Conservation (phyloP, 1,140 invertebrate species). For the Drepana arcuata region DNA sequence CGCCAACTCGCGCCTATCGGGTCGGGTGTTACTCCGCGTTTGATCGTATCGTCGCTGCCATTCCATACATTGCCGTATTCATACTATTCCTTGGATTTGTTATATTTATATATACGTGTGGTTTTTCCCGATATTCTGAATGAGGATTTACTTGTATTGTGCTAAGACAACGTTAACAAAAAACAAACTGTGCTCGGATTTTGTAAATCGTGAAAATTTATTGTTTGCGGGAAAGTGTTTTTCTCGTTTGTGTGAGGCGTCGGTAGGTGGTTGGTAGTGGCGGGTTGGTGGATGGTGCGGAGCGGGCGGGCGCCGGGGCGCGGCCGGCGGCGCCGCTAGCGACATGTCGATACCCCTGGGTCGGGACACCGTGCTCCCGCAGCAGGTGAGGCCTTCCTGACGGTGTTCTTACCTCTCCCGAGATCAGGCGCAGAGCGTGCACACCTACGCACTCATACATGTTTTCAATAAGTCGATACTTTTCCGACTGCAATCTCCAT, state of each 20-base stretch:
- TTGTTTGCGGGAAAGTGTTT: constrained; percentile 51
- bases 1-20: constrained; percentile 43
- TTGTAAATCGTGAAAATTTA: constrained; percentile 21
- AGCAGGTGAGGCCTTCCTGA: constrained; percentile 48
- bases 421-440: constrained; percentile 11
- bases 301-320: constrained; percentile 61
- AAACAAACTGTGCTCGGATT: constrained; percentile 21
- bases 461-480: too few species aligned
- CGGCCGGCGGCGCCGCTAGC: constrained; percentile 66
- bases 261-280: constrained; percentile 34
- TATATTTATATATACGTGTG: constrained; percentile 24
- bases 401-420: constrained; percentile 31
- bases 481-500: too few species aligned
- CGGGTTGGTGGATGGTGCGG: constrained; percentile 59
- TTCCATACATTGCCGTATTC: constrained; percentile 25
- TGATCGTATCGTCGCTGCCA: constrained; percentile 22
- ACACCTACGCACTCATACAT: too few species aligned
- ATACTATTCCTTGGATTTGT: constrained; percentile 16
- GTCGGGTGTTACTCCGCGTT: constrained; percentile 27
- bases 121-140: constrained; percentile 13
- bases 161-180: constrained; percentile 11
- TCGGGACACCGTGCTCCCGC: constrained; percentile 62
- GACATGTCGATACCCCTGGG: constrained; percentile 68
- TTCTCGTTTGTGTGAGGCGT: constrained; percentile 36
- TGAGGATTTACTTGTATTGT: constrained; percentile 30